A percentile compares a stretch with the other conserved stretches of the same genome.
phyloP scores from a whole-genome alignment of 2,888 invertebrate species.

The Hydrotaea cyrtoneurina region DNA sequence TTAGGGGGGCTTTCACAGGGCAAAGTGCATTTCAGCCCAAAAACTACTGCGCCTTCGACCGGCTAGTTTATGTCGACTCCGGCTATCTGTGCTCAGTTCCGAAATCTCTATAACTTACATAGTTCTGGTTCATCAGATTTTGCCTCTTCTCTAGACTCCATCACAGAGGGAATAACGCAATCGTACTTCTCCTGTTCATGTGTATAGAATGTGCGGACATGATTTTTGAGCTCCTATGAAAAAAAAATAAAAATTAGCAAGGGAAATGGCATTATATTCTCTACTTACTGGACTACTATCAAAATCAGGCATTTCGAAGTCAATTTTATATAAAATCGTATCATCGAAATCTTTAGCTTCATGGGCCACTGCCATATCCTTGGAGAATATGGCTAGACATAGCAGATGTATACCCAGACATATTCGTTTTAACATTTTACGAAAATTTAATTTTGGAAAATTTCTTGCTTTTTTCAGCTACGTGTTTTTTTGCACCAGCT shows the following conservation, averaged over 20 bases:
- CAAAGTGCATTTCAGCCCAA: too few relatives aligned
- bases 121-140: conserved; percentile 73
- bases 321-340: conserved; percentile 89
- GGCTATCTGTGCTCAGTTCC: too few relatives aligned
- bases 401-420: neutral
- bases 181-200: conserved; percentile 91
- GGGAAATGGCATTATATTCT: neutral
- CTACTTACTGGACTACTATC: conserved; percentile 79
- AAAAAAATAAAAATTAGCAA: conserved; percentile 45
- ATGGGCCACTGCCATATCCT: conserved; percentile 78
- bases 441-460: neutral
- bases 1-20: too few relatives aligned
- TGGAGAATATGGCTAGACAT: neutral
- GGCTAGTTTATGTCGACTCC: too few relatives aligned
- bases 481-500: conserved; percentile 20
- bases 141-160: conserved; percentile 79
- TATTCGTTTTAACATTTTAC: conserved; percentile 4
- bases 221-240: conserved; percentile 71
- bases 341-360: conserved; percentile 91
- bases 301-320: conserved; percentile 86
- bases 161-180: conserved; percentile 88
- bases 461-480: conserved; percentile 57
- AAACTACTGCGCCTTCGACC: too few relatives aligned
- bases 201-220: conserved; percentile 81
- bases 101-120: conserved; percentile 70